A percentile compares a stretch with the other conserved stretches of the same genome.
Conservation (phyloP, 1,140 invertebrate species). For the Rhysida immarginata region DNA sequence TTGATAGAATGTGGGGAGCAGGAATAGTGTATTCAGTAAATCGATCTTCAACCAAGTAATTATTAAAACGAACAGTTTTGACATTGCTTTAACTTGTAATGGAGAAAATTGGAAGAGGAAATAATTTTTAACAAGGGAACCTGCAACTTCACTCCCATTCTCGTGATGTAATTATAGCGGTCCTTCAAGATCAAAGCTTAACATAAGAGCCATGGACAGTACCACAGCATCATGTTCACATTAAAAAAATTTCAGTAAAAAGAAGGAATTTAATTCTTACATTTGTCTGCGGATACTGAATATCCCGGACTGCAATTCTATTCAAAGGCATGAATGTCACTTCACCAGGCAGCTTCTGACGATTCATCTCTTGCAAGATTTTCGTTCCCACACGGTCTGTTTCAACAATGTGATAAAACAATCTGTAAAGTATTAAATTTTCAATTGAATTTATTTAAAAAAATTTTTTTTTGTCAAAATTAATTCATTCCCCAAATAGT, state of each 20-base stretch:
- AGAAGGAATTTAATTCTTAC: constrained; percentile 34
- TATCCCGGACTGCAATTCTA: constrained; percentile 76
- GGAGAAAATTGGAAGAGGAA: too few species aligned
- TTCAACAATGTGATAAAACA: constrained; percentile 98
- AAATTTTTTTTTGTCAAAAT: too few species aligned
- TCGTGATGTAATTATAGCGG: too few species aligned
- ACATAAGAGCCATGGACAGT: too few species aligned
- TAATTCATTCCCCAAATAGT: too few species aligned
- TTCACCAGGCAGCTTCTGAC: constrained; percentile 85
- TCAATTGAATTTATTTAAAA: too few species aligned
- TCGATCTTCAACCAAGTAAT: too few species aligned
- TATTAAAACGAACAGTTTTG: neutral
- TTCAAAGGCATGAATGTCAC: constrained; percentile 99
- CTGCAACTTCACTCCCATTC: too few species aligned
- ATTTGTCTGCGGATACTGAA: constrained; percentile 77
- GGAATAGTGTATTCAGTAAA: too few species aligned
- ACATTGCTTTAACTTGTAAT: neutral
- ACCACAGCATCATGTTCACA: neutral
- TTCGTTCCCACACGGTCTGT: constrained; percentile 93
- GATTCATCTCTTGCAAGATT: constrained; percentile 96
- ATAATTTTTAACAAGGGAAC: too few species aligned
- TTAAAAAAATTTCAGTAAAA: constrained; percentile 3
- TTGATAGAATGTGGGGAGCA: too few species aligned
- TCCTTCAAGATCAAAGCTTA: too few species aligned
- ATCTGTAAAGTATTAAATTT: constrained; percentile 35